A percentile compares a stretch with the other conserved stretches of the same genome.
Evolutionary conservation across 2,113 vertebrate genomes (phyloP).

Genomic region (Percina caprodes): DNA sequence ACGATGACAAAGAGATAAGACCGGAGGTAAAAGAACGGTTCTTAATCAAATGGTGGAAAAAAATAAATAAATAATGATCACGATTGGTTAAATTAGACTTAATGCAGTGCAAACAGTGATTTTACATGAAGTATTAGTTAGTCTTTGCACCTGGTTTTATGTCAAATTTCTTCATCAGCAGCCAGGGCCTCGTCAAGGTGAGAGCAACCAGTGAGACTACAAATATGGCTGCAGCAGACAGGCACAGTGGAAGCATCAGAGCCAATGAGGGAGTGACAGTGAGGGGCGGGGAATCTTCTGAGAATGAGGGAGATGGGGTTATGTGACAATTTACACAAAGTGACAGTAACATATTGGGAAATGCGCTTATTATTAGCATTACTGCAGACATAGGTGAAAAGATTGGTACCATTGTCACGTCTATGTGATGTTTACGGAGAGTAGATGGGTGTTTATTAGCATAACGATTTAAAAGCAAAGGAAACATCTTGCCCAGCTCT

Average conservation of each 20-base stretch:
- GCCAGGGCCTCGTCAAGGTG: constrained; percentile 40
- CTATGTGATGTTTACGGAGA: too few species aligned
- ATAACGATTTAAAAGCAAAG: too few species aligned
- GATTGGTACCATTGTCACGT: too few species aligned
- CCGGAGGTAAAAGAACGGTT: neutral
- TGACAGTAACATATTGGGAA: neutral
- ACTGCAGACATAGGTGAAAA: neutral
- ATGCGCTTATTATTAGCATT: neutral
- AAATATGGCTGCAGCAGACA: constrained; percentile 40
- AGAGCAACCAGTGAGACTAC: constrained; percentile 51
- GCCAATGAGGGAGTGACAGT: constrained; percentile 25
- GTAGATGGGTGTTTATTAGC: too few species aligned
- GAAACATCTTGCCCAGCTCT: too few species aligned
- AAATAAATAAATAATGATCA: neutral
- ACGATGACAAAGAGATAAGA: neutral
- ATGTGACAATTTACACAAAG: neutral
- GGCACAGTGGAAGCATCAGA: constrained; percentile 61
- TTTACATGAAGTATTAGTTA: neutral
- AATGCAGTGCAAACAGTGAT: neutral
- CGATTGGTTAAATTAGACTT: neutral
- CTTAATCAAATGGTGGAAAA: neutral
- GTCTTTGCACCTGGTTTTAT: constrained; percentile 68
- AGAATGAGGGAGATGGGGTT: neutral
- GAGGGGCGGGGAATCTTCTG: neutral
- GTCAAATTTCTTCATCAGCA: constrained; percentile 30